Percentiles rank a stretch among this genome's conserved stretches.
Evolutionary conservation across 2,888 invertebrate genomes (phyloP).

Genomic region (Mesochorus sp.): DNA sequence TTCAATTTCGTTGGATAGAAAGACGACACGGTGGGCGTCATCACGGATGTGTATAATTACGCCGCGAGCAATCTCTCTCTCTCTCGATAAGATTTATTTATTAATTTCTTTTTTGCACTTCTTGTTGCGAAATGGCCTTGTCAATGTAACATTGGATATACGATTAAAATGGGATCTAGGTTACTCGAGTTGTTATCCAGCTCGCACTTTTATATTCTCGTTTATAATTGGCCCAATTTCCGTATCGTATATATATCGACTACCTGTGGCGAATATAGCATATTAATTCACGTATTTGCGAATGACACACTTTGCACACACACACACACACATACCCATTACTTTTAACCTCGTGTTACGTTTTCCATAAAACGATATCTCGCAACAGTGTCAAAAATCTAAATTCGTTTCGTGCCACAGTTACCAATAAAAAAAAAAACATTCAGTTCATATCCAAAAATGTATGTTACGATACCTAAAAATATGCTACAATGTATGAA

Average conservation of each 20-base stretch:
- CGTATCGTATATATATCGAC: slow-evolving; percentile 10
- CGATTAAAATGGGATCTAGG: slow-evolving; percentile 18
- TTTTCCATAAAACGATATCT: neutral
- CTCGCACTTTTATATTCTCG: slow-evolving; percentile 7
- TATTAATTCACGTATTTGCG: neutral
- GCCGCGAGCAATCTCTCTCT: neutral
- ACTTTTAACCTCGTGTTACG: neutral
- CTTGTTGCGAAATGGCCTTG: slow-evolving; percentile 1
- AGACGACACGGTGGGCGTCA: neutral
- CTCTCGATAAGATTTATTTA: neutral
- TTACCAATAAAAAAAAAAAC: no score
- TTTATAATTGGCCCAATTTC: slow-evolving; percentile 37
- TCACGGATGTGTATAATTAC: neutral
- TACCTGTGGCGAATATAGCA: neutral
- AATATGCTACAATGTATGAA: neutral
- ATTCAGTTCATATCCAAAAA: no score
- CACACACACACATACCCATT: no score
- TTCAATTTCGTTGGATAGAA: neutral
- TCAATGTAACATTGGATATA: neutral
- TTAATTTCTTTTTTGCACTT: neutral
- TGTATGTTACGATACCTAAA: no score
- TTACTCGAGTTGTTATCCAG: slow-evolving; percentile 4
- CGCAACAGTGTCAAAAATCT: neutral
- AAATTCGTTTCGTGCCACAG: neutral
- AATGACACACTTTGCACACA: no score